Percentiles rank a stretch among this genome's conserved stretches.
phyloP scores from a whole-genome alignment of 2,113 vertebrate genomes.

The Poicephalus gulielmi region DNA sequence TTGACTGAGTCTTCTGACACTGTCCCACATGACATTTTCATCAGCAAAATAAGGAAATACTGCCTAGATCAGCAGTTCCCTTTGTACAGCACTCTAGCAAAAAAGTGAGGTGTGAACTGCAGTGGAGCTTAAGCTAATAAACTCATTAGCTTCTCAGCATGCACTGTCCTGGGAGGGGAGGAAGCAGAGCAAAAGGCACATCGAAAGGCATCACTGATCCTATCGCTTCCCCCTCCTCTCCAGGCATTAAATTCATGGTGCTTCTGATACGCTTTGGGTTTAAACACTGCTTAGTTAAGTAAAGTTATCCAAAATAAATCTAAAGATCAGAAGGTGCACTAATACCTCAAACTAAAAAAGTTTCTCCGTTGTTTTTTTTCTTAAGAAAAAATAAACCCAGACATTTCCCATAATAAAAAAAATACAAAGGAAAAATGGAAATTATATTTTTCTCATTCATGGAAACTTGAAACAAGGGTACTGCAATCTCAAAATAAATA shows the following conservation, averaged over 20 bases:
- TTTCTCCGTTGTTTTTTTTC: neutral
- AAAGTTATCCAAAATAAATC: neutral
- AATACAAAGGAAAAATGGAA: neutral
- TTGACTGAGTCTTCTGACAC: neutral
- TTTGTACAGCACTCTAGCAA: neutral
- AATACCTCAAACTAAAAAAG: neutral
- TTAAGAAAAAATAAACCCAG: neutral
- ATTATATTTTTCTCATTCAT: neutral
- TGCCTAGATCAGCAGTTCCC: neutral
- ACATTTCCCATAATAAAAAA: neutral
- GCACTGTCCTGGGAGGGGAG: neutral
- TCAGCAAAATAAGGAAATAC: neutral
- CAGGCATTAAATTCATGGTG: neutral
- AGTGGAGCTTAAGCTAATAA: neutral
- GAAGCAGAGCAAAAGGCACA: neutral
- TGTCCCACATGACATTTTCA: neutral
- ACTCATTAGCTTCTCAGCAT: neutral
- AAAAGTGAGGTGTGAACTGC: neutral
- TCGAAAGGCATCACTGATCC: neutral
- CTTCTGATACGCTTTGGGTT: neutral
- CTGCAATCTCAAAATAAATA: neutral
- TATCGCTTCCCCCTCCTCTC: neutral
- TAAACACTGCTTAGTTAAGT: neutral
- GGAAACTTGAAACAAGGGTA: neutral
- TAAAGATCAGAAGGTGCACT: neutral